Conservation (phyloP, 2,113 vertebrate species). For the Centropus bengalensis region DNA sequence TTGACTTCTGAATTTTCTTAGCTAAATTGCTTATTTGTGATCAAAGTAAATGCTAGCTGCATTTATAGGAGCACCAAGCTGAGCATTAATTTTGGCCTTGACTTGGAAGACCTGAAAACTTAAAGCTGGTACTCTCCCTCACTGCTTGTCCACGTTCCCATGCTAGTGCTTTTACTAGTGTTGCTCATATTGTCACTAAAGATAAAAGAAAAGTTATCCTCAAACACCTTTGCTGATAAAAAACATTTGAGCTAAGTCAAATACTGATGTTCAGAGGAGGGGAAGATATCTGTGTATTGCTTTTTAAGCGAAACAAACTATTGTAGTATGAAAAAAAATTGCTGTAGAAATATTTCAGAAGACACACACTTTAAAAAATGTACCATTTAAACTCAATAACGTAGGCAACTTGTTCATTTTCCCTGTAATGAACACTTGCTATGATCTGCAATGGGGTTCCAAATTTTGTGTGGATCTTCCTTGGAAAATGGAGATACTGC, state of each 20-base stretch:
- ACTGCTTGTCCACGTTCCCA: not conserved
- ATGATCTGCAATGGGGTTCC: not conserved
- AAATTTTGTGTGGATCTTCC: not conserved
- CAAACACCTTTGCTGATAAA: not conserved
- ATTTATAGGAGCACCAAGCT: not conserved
- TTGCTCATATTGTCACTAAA: not conserved
- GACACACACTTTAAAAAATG: not conserved
- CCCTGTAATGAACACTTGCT: not conserved
- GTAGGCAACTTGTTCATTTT: not conserved
- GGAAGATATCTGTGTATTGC: accelerated
- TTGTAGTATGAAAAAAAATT: not conserved
- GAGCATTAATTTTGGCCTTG: not conserved
- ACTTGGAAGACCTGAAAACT: not conserved
- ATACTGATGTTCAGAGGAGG: not conserved
- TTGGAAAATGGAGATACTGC: not conserved
- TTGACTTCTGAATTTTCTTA: slow-evolving; percentile 5
- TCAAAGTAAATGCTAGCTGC: not conserved
- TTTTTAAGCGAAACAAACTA: not conserved
- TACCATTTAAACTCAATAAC: not conserved
- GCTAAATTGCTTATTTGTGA: not conserved
- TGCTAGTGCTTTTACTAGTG: not conserved
- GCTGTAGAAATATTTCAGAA: not conserved
- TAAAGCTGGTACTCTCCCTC: not conserved
- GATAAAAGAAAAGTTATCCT: not conserved
- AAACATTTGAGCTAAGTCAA: not conserved